Percentiles rank a stretch among this genome's conserved stretches.
Evolutionary conservation across 1,140 invertebrate genomes (phyloP).

Genomic region (Zaprionus africanus): DNA sequence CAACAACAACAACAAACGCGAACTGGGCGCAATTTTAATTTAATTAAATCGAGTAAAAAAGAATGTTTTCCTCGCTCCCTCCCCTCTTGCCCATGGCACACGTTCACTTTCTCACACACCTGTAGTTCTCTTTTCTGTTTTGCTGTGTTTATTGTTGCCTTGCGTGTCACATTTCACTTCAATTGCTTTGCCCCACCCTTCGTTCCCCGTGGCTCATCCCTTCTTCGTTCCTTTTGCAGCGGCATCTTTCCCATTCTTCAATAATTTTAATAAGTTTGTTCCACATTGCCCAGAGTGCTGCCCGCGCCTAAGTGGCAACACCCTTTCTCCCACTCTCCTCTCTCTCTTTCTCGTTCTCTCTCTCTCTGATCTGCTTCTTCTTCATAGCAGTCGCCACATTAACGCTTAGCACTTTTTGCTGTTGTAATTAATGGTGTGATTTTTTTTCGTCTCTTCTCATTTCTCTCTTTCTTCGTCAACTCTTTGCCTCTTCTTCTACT

Average conservation of each 20-base stretch:
- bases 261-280: slow-evolving; percentile 58
- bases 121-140: slow-evolving; percentile 3
- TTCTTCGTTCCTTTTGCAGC: background rate
- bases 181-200: slow-evolving; percentile 26
- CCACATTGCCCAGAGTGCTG: slow-evolving; percentile 45
- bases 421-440: slow-evolving; percentile 47
- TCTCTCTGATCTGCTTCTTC: background rate
- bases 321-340: background rate
- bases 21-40: slow-evolving; percentile 49
- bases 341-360: background rate
- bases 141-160: slow-evolving; percentile 43
- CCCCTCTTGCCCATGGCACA: background rate
- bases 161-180: slow-evolving; percentile 59
- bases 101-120: slow-evolving; percentile 58
- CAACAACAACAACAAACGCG: slow-evolving; percentile 19
- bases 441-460: slow-evolving; percentile 10
- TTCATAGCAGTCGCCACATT: slow-evolving; percentile 35
- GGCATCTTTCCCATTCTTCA: slow-evolving; percentile 31
- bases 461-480: slow-evolving; percentile 25
- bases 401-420: slow-evolving; percentile 42
- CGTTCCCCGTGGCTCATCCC: background rate
- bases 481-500: slow-evolving; percentile 25
- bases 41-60: slow-evolving; percentile 43
- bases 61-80: slow-evolving; percentile 3
- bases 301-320: slow-evolving; percentile 11